Base-by-base conservation (phyloP, 2,113 vertebrate species). In the Columbina picui region DNA sequence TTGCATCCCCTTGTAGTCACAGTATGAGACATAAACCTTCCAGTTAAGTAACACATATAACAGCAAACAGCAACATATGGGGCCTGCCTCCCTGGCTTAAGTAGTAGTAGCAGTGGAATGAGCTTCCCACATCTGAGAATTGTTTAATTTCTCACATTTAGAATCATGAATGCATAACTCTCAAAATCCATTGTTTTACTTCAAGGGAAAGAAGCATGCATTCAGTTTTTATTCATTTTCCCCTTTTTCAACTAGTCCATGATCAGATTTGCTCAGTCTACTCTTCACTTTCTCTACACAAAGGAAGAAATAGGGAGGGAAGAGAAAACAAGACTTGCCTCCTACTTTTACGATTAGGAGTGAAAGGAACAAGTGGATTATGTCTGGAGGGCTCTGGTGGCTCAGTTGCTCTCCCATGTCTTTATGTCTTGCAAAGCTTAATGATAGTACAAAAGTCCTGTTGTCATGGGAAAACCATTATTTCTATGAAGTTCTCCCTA, bases 291-390 rank as follows among this genome's bases (percentile, higher is more conserved):
- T 71, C 81, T 78, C 59, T 74, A 55, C 14, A 21, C 23, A 39
- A 79, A 84, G 22, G 39, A 87, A 84, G 32, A 89, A 74, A 64
- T 20, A 6, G 12, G 7, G 20, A 84, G 11, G 34, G 68, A 80
- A 84, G 34, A 71, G 14, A 55, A 92, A 94, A 47, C 29, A 70
- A 89, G 3, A 6, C 77, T 34, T 63, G 23, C 14, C 61, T 89
- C 6, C 30, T 75, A 18, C 21, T 81, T 75, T 79, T 36, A 43
- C 1, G 1, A 38, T 64, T 27, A 49, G 39, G 34, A 47, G 16
- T 49, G 50, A 29, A 25, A 86, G 8, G 9, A 77, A 60, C 0
- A 0, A 76, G 27, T 1, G 1, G 38, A 55, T 50, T 38, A 32
- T 4, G 17, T 45, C 25, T 23, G 30, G 19, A 79, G 34, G 43